Conservation (phyloP, 2,888 invertebrate genomes). For the Drosophila atripex region DNA sequence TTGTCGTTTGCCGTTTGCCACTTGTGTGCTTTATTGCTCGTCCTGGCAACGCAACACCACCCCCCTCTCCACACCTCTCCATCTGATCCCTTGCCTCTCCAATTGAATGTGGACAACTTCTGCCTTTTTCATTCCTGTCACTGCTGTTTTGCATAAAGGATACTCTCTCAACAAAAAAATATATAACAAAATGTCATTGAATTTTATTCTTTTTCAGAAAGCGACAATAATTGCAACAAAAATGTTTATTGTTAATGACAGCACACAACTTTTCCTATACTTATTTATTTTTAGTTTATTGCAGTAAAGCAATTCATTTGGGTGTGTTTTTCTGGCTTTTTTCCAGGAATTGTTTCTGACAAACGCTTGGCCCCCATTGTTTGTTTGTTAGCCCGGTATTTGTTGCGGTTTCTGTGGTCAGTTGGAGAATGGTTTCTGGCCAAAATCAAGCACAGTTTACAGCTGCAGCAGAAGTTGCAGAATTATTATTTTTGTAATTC, state of each 20-base stretch:
- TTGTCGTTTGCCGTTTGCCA: constrained; percentile 15
- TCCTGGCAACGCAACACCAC: constrained; percentile 14
- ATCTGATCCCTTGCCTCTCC: constrained; percentile 11
- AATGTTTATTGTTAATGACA: constrained; percentile 24
- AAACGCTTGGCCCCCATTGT: constrained; percentile 8
- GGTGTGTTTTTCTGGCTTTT: background rate
- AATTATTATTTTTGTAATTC: constrained; percentile 16
- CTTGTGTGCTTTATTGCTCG: constrained; percentile 45
- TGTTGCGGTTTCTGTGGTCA: constrained; percentile 64
- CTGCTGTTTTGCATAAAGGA: constrained; percentile 38
- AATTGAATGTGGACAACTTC: constrained; percentile 60
- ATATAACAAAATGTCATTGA: constrained; percentile 45
- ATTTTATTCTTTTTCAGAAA: constrained; percentile 40
- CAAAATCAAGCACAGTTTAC: constrained; percentile 6
- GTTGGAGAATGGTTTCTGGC: constrained; percentile 19
- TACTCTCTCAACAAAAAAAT: constrained; percentile 20
- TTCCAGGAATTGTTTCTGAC: constrained; percentile 25
- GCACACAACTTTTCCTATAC: constrained; percentile 49
- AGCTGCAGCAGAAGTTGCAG: background rate
- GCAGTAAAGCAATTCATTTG: constrained; percentile 21
- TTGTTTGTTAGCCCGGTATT: constrained; percentile 35
- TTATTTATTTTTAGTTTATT: constrained; percentile 66
- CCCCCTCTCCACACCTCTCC: background rate
- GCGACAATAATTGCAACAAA: constrained; percentile 18
- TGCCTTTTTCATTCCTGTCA: constrained; percentile 18